Evolutionary conservation across 2,113 vertebrate genomes (phyloP).

Genomic region (Zosterops hypoxanthus): DNA sequence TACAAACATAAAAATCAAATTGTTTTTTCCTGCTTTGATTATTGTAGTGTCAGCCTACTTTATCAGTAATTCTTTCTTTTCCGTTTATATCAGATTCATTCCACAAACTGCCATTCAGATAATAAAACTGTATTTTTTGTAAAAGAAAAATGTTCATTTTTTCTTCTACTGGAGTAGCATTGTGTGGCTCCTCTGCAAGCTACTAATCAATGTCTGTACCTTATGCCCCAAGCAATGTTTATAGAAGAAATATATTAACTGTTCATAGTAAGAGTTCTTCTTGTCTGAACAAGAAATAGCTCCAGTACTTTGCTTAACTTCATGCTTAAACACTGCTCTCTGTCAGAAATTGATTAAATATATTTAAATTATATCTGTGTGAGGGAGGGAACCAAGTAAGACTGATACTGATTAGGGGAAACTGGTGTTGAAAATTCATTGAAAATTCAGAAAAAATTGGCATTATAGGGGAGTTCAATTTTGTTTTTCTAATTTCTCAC

Average conservation of each 20-base stretch:
- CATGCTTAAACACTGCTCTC: conserved; percentile 19
- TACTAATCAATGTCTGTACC: conserved; percentile 55
- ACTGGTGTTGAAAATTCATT: neutral
- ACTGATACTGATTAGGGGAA: neutral
- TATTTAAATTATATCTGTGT: neutral
- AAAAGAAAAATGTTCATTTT: conserved; percentile 34
- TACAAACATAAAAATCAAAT: neutral
- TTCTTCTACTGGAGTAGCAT: neutral
- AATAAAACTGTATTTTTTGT: conserved; percentile 27
- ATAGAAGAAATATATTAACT: conserved; percentile 39
- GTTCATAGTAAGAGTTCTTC: neutral
- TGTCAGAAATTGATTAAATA: conserved; percentile 31
- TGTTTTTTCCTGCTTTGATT: neutral
- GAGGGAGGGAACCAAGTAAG: neutral
- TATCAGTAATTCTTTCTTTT: neutral
- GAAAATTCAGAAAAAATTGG: neutral
- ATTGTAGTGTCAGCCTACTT: neutral
- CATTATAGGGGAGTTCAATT: neutral
- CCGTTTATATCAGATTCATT: neutral
- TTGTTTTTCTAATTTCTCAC: neutral
- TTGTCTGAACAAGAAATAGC: conserved; percentile 40
- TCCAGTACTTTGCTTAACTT: conserved; percentile 30
- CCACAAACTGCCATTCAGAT: conserved; percentile 4
- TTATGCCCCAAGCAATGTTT: conserved; percentile 31
- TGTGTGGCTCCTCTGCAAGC: conserved; percentile 48